Percentiles rank a stretch among this genome's conserved stretches.
Conservation (phyloP, 2,113 vertebrate species). For the Aegithalos caudatus region DNA sequence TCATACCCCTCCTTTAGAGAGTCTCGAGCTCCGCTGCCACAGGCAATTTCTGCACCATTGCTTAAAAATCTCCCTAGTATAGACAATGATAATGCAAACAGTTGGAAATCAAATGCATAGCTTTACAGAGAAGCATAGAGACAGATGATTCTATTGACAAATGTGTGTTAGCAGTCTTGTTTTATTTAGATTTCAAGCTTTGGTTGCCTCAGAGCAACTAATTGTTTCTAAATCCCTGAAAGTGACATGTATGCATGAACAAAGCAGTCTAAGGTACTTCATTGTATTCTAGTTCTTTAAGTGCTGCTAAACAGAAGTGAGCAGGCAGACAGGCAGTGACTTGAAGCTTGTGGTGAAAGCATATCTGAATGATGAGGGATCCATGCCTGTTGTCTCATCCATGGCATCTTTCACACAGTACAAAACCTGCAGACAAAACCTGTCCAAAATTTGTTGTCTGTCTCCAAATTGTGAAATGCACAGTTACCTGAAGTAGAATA, state of each 20-base stretch:
- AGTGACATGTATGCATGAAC: background rate
- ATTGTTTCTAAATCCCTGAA: background rate
- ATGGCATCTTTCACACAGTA: background rate
- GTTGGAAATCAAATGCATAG: background rate
- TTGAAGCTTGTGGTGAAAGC: background rate
- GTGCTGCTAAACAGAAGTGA: background rate
- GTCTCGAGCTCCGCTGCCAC: background rate
- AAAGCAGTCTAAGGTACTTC: background rate
- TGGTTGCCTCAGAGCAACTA: background rate
- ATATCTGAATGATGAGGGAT: background rate
- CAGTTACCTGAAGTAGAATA: background rate
- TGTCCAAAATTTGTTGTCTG: background rate
- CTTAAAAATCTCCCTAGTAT: background rate
- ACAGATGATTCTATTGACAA: background rate
- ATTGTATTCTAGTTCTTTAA: background rate
- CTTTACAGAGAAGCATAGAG: background rate
- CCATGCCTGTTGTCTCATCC: fast-evolving
- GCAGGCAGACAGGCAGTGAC: background rate
- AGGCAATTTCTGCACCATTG: background rate
- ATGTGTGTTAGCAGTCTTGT: background rate
- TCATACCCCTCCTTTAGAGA: background rate
- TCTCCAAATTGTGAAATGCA: background rate
- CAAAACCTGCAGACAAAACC: background rate
- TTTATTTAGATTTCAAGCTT: background rate
- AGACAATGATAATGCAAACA: background rate